Conservation (phyloP, 2,113 vertebrate species). For the Platysteira castanea region DNA sequence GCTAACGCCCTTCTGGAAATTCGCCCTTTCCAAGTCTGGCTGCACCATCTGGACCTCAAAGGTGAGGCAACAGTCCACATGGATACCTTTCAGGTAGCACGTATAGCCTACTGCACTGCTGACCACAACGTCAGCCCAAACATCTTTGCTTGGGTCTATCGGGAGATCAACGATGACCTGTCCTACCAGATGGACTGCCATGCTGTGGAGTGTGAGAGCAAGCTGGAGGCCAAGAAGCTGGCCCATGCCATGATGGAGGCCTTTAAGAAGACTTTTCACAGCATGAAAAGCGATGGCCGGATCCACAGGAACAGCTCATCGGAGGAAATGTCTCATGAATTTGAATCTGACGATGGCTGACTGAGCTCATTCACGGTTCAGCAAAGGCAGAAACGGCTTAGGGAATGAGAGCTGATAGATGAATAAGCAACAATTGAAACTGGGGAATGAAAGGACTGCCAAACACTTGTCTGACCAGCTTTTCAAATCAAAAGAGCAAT, state of each 20-base stretch:
- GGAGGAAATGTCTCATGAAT: constrained; percentile 87
- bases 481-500: constrained; percentile 75
- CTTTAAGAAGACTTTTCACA: constrained; percentile 98
- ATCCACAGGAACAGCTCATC: constrained; percentile 93
- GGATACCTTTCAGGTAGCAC: constrained; percentile 98
- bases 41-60: constrained; percentile 90
- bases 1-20: constrained; percentile 90
- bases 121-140: constrained; percentile 93
- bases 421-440: constrained; percentile 62
- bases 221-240: constrained; percentile 97
- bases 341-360: constrained; percentile 89
- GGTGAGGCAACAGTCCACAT: constrained; percentile 88
- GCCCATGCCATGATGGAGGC: constrained; percentile 99
- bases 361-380: background rate
- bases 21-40: constrained; percentile 94
- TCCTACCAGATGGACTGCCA: constrained; percentile 99
- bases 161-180: constrained; percentile 98
- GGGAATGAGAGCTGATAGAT: constrained; percentile 67
- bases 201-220: constrained; percentile 94
- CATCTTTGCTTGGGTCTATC: constrained; percentile 97
- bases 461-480: constrained; percentile 69
- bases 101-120: constrained; percentile 98
- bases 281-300: constrained; percentile 95
- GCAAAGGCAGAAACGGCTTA: constrained; percentile 64
- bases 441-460: constrained; percentile 71